A percentile compares a stretch with the other conserved stretches of the same genome.
phyloP scores from a whole-genome alignment of 1,140 invertebrate species.

The Platyscapa corneri region DNA sequence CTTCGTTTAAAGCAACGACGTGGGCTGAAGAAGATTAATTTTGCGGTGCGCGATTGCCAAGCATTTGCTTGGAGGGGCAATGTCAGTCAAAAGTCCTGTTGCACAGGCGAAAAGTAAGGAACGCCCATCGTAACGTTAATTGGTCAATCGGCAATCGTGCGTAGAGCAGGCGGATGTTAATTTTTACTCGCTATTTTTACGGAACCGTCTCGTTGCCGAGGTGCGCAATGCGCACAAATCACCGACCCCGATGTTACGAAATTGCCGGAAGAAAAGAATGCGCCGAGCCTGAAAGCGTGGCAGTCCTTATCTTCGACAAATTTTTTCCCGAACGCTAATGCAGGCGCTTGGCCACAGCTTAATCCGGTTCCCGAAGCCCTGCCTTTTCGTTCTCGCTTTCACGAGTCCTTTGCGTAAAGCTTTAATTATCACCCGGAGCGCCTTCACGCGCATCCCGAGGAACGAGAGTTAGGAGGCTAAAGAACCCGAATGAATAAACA shows the following conservation, averaged over 20 bases:
- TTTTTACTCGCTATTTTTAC: constrained; percentile 9
- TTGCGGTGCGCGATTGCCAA: no score
- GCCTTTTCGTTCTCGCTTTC: neutral
- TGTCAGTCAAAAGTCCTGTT: no score
- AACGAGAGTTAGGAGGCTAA: neutral
- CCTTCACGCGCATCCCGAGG: neutral
- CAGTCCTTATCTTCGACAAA: neutral
- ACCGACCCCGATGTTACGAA: neutral
- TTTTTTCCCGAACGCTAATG: neutral
- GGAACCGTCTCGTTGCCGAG: neutral
- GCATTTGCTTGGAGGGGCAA: no score
- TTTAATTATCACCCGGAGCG: neutral
- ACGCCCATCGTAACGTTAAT: no score
- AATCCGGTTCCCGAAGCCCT: neutral
- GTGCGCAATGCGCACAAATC: neutral
- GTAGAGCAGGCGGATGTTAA: constrained; percentile 2
- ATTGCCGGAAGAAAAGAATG: neutral
- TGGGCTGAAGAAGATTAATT: no score
- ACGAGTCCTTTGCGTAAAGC: neutral
- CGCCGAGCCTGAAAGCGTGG: neutral
- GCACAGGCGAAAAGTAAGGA: no score
- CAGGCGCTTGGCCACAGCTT: neutral
- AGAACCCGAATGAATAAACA: neutral
- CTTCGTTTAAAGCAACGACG: no score
- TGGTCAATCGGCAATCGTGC: constrained; percentile 6